A percentile compares a stretch with the other conserved stretches of the same genome.
Evolutionary conservation across 2,888 invertebrate genomes (phyloP).

Genomic region (Tridacna gigas): DNA sequence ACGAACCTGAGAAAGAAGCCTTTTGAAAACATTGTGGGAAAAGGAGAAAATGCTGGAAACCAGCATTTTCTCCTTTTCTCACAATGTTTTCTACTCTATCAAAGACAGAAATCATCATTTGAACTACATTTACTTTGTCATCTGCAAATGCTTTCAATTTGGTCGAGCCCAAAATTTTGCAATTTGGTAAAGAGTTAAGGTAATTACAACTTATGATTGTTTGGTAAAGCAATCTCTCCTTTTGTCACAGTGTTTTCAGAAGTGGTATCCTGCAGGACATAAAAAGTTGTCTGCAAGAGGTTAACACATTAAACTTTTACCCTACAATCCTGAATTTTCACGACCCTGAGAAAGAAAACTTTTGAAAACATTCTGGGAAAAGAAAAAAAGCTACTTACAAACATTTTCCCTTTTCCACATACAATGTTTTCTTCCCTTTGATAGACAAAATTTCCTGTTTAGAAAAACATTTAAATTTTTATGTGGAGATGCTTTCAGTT

Average conservation of each 20-base stretch:
- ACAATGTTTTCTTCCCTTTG: background rate
- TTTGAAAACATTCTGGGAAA: background rate
- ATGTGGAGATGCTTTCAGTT: background rate
- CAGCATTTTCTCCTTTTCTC: too few relatives aligned
- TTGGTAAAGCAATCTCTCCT: slow-evolving; percentile 1
- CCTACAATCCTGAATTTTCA: background rate
- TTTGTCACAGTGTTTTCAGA: slow-evolving; percentile 16
- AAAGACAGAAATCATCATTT: too few relatives aligned
- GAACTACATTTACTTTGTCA: too few relatives aligned
- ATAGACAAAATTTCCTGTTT: background rate
- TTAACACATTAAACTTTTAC: background rate
- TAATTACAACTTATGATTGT: too few relatives aligned
- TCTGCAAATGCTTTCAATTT: too few relatives aligned
- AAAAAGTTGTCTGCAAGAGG: background rate
- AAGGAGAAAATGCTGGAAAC: too few relatives aligned
- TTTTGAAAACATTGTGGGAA: too few relatives aligned
- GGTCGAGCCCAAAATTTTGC: too few relatives aligned
- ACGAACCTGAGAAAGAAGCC: too few relatives aligned
- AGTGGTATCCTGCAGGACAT: background rate
- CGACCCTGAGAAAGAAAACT: background rate
- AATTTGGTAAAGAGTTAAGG: too few relatives aligned
- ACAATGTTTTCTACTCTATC: too few relatives aligned
- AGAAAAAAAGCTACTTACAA: background rate
- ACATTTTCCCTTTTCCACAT: background rate
- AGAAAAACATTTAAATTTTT: background rate